Conservation (phyloP, 1,140 invertebrate genomes). For the Cepaea nemoralis region DNA sequence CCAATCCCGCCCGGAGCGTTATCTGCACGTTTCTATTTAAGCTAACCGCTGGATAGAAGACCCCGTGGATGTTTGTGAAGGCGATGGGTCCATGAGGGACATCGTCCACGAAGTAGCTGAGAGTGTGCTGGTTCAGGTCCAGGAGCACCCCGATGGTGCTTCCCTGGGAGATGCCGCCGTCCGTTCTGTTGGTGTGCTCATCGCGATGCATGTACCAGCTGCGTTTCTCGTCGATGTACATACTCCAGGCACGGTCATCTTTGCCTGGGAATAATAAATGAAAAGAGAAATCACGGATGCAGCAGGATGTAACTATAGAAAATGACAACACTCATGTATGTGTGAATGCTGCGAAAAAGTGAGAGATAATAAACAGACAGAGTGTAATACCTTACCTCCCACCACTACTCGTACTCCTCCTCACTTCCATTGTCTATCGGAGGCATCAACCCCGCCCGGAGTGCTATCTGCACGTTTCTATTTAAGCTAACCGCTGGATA, state of each 20-base stretch:
- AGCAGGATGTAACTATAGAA: no score
- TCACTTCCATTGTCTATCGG: slow-evolving; percentile 74
- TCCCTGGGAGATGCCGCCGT: slow-evolving; percentile 88
- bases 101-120: slow-evolving; percentile 95
- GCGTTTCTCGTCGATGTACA: slow-evolving; percentile 96
- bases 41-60: slow-evolving; percentile 97
- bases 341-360: no score
- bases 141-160: slow-evolving; percentile 88
- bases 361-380: no score
- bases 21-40: slow-evolving; percentile 94
- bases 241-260: slow-evolving; percentile 97
- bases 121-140: slow-evolving; percentile 89
- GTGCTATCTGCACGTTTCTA: slow-evolving; percentile 91
- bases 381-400: no score
- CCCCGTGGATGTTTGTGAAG: slow-evolving; percentile 73
- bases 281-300: not conserved
- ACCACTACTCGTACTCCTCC: no score
- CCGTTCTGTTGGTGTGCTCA: slow-evolving; percentile 88
- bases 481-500: slow-evolving; percentile 98
- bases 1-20: slow-evolving; percentile 91
- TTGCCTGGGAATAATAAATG: slow-evolving; percentile 81
- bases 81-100: slow-evolving; percentile 79
- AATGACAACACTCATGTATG: no score
- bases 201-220: slow-evolving; percentile 95
- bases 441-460: slow-evolving; percentile 92